phyloP scores from a whole-genome alignment of 2,113 vertebrate species.

The Campylomormyrus tamandua region DNA sequence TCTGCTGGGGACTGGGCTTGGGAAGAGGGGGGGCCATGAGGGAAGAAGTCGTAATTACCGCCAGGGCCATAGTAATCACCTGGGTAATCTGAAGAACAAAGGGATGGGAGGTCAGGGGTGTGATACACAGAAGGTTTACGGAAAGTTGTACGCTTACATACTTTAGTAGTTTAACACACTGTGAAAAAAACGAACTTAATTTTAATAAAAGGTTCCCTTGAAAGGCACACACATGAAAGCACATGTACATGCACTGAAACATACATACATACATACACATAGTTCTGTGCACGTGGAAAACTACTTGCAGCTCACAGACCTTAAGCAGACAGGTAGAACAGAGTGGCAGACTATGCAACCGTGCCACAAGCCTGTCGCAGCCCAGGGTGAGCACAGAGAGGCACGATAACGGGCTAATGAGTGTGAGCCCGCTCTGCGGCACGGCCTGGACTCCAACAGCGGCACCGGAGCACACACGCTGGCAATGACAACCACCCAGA shows the following conservation, averaged over 20 bases:
- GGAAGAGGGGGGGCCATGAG: slow-evolving; percentile 85
- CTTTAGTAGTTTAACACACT: neutral
- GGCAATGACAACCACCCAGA: slow-evolving; percentile 9
- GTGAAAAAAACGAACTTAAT: neutral
- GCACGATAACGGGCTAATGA: slow-evolving; percentile 8
- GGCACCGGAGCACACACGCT: neutral
- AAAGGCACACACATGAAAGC: neutral
- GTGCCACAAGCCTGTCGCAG: neutral
- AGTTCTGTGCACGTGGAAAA: neutral
- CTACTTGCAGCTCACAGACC: neutral
- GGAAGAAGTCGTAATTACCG: slow-evolving; percentile 92
- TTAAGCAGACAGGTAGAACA: neutral
- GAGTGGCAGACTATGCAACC: neutral
- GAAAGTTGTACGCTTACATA: neutral
- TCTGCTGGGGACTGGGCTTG: slow-evolving; percentile 93
- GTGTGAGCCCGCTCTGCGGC: neutral
- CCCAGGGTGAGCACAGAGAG: neutral
- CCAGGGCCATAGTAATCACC: slow-evolving; percentile 90
- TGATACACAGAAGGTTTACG: neutral
- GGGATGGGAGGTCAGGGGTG: neutral
- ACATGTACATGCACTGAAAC: neutral
- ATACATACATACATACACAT: neutral
- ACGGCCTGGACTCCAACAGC: slow-evolving; percentile 1
- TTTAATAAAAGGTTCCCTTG: neutral
- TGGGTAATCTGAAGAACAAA: slow-evolving; percentile 77